Conservation (phyloP, 2,888 invertebrate genomes). For the Entomobrya proxima region DNA sequence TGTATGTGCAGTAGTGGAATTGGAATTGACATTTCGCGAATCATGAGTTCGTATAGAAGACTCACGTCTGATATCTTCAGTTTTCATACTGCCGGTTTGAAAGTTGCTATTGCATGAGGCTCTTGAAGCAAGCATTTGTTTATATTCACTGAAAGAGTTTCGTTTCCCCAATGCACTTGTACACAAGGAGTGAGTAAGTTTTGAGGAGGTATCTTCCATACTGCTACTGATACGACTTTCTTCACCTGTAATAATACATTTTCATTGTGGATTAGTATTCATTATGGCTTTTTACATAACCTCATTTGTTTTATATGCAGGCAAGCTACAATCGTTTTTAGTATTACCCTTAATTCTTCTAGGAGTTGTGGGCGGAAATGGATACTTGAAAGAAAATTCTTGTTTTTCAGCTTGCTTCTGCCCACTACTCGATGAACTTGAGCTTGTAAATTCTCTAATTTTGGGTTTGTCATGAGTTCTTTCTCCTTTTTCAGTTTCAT, state of each 20-base stretch:
- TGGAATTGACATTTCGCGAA: background rate
- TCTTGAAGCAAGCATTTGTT: slow-evolving; percentile 38
- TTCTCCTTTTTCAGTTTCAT: background rate
- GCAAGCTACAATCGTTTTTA: background rate
- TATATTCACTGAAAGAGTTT: slow-evolving; percentile 45
- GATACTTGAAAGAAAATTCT: slow-evolving; percentile 11
- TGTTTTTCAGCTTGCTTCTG: background rate
- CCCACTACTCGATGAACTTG: background rate
- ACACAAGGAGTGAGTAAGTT: background rate
- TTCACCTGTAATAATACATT: too few relatives aligned
- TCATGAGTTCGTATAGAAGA: slow-evolving; percentile 22
- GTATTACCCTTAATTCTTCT: background rate
- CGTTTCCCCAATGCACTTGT: background rate
- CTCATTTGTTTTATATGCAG: background rate
- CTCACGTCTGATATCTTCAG: background rate
- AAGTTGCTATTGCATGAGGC: slow-evolving; percentile 22
- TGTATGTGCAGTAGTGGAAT: too few relatives aligned
- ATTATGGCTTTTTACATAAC: too few relatives aligned
- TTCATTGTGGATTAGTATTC: too few relatives aligned
- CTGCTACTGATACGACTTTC: too few relatives aligned
- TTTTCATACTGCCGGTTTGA: background rate
- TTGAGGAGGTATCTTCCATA: background rate
- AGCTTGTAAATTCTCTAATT: slow-evolving; percentile 1
- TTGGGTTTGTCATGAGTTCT: background rate
- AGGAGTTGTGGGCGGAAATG: slow-evolving; percentile 8